Conservation (phyloP, 2,797 vertebrate genomes). For the Hippocampus kuda region DNA sequence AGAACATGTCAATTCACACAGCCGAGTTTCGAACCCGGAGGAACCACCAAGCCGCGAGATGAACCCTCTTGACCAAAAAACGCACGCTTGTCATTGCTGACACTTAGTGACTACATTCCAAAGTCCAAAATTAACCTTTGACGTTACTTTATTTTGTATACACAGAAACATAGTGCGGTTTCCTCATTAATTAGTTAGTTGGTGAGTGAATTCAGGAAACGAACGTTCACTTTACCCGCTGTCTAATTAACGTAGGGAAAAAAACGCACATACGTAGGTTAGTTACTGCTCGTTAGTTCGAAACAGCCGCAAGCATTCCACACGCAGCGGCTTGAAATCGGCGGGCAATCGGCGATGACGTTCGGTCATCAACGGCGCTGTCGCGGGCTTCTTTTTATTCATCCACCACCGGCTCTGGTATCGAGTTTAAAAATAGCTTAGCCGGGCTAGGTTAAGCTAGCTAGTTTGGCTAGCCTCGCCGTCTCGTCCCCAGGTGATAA, state of each 20-base stretch:
- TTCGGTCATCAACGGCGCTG: slow-evolving; percentile 1
- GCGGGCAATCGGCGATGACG: neutral
- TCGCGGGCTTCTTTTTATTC: slow-evolving; percentile 7
- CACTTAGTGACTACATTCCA: neutral
- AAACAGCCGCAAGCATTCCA: slow-evolving; percentile 6
- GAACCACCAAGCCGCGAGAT: neutral
- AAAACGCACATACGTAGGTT: neutral
- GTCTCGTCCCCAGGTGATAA: slow-evolving; percentile 60
- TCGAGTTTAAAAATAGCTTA: slow-evolving; percentile 38
- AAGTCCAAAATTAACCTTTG: neutral
- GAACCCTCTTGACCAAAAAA: neutral
- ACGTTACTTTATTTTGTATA: neutral
- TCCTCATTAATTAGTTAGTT: neutral
- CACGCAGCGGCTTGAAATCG: slow-evolving; percentile 15
- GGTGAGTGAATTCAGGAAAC: neutral
- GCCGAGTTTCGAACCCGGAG: neutral
- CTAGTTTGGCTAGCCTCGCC: slow-evolving; percentile 48
- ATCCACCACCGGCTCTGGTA: neutral
- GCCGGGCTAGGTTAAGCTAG: slow-evolving; percentile 24
- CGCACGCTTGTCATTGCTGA: neutral
- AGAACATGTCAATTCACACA: neutral
- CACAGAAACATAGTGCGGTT: neutral
- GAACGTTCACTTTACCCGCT: neutral
- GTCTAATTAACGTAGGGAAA: neutral
- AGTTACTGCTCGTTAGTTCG: slow-evolving; percentile 31